Evolutionary conservation across 1,140 invertebrate genomes (phyloP).

Genomic region (Planococcus citri): DNA sequence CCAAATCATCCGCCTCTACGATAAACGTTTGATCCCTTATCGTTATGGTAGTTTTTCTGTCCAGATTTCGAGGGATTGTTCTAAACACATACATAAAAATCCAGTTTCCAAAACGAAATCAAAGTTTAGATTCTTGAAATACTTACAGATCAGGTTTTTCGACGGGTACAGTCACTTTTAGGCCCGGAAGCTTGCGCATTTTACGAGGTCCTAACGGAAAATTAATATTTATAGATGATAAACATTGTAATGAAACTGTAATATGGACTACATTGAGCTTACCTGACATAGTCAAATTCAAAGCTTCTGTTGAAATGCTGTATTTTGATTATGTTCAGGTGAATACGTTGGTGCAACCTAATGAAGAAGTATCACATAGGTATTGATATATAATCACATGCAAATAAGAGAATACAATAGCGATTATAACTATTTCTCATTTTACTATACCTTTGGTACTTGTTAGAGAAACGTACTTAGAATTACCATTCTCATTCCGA

Average conservation of each 20-base stretch:
- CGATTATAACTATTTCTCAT: too few relatives aligned
- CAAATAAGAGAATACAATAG: too few relatives aligned
- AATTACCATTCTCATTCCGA: too few relatives aligned
- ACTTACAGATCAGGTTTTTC: background rate
- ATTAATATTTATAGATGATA: background rate
- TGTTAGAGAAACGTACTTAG: too few relatives aligned
- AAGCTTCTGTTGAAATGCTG: too few relatives aligned
- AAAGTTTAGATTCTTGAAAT: background rate
- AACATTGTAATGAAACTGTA: background rate
- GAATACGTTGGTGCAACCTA: too few relatives aligned
- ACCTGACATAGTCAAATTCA: background rate
- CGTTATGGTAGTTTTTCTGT: constrained; percentile 72
- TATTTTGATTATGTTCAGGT: too few relatives aligned
- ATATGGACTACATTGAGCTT: background rate
- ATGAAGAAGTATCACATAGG: too few relatives aligned
- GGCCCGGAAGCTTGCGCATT: background rate
- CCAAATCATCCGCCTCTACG: constrained; percentile 82
- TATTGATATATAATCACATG: too few relatives aligned
- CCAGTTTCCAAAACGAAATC: background rate
- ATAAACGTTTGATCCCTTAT: constrained; percentile 73
- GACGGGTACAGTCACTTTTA: background rate
- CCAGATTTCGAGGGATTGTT: constrained; percentile 64
- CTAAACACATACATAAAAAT: constrained; percentile 34
- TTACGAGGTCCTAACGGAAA: background rate
- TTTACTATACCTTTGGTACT: too few relatives aligned